A percentile compares a stretch with the other conserved stretches of the same genome.
Evolutionary conservation across 2,113 vertebrate species (phyloP).

Genomic region (Callaeas wilsoni): DNA sequence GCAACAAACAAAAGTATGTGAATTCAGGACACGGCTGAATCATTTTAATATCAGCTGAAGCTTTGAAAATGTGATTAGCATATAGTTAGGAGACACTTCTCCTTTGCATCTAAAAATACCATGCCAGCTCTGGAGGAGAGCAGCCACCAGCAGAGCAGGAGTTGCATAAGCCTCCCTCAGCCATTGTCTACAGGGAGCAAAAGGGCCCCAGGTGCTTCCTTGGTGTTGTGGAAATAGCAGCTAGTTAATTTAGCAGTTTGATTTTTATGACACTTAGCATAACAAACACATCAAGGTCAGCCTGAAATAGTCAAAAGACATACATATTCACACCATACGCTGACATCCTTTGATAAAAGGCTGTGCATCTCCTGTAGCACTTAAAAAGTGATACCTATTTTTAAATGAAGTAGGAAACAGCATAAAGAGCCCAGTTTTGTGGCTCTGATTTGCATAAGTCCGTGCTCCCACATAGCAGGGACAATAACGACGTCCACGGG

Average conservation of each 20-base stretch:
- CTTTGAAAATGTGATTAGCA: constrained; percentile 29
- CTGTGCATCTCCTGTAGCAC: neutral
- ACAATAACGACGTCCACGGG: rapidly evolving
- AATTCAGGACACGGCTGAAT: constrained; percentile 7
- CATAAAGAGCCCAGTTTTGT: neutral
- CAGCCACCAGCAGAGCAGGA: neutral
- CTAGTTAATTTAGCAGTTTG: neutral
- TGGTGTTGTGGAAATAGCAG: neutral
- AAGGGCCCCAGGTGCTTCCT: neutral
- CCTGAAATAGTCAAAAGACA: neutral
- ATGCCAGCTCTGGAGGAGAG: neutral
- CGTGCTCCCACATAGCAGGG: neutral
- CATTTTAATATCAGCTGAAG: constrained; percentile 25
- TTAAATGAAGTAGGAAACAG: neutral
- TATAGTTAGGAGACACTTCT: constrained; percentile 11
- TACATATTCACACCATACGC: neutral
- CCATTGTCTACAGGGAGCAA: neutral
- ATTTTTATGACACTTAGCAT: neutral
- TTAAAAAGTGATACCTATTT: neutral
- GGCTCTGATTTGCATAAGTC: neutral
- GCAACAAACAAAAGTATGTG: neutral
- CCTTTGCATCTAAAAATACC: constrained; percentile 31
- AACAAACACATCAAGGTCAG: constrained; percentile 28
- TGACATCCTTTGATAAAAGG: neutral
- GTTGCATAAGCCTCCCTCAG: neutral